Percentiles rank a stretch among this genome's conserved stretches.
These are phyloP conservation scores for Propithecus coquereli DNA, from an alignment of 2,113 vertebrate genomes.

Conservation along the genomic window DNA sequence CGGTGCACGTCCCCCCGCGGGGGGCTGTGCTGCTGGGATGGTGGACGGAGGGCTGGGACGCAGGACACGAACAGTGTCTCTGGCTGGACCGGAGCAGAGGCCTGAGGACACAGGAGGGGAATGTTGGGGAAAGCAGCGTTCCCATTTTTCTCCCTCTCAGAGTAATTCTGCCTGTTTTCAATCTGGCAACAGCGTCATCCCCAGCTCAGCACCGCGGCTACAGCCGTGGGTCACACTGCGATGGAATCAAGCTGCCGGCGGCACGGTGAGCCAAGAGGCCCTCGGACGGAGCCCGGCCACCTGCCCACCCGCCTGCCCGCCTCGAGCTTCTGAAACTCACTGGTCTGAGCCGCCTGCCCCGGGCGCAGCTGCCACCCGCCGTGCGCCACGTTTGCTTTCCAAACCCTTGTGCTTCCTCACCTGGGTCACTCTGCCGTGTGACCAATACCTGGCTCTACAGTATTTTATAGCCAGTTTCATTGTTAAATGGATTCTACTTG, in stretches of 20 bases:
- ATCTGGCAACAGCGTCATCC: fast-evolving
- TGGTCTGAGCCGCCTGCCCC: background rate
- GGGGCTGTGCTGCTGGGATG: fast-evolving
- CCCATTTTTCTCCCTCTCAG: background rate
- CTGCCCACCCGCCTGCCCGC: fast-evolving
- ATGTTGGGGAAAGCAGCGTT: background rate
- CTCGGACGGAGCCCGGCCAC: background rate
- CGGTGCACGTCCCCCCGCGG: fast-evolving
- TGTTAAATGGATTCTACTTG: background rate
- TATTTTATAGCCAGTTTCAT: background rate
- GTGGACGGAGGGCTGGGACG: background rate
- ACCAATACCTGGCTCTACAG: background rate
- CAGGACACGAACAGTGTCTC: fast-evolving
- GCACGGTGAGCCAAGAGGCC: fast-evolving
- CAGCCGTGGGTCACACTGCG: fast-evolving
- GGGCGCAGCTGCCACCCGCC: fast-evolving
- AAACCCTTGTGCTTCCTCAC: background rate
- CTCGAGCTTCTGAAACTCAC: background rate
- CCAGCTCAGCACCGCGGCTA: fast-evolving
- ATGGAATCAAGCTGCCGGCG: fast-evolving
- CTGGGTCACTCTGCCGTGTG: background rate
- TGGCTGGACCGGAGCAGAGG: no score
- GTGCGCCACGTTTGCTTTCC: fast-evolving
- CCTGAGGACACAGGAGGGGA: fast-evolving
- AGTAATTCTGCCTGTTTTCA: background rate